Evolutionary conservation across 2,797 vertebrate species (phyloP).

Genomic region (Dicrostonyx torquatus): DNA sequence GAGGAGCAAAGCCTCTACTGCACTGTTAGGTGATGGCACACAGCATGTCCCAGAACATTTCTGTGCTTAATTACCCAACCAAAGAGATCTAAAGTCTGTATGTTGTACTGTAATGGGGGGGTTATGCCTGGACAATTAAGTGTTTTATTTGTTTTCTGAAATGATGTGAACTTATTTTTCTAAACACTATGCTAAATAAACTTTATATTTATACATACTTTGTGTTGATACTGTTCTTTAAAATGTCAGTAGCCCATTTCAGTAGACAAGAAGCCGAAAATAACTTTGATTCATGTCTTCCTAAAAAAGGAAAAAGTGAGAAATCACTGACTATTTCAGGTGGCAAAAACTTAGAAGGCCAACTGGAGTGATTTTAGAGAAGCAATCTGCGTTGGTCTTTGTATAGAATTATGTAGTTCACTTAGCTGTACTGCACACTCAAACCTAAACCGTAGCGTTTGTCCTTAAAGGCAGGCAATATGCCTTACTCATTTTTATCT

Average conservation of each 20-base stretch:
- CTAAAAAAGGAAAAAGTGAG: neutral
- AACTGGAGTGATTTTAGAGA: slow-evolving; percentile 3
- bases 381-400: slow-evolving; percentile 10
- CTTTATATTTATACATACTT: slow-evolving; percentile 98
- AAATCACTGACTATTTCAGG: slow-evolving; percentile 15
- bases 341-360: slow-evolving; percentile 12
- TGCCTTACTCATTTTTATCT: neutral
- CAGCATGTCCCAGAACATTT: slow-evolving; percentile 89
- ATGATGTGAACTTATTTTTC: slow-evolving; percentile 99
- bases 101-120: slow-evolving; percentile 91
- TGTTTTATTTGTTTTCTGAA: slow-evolving; percentile 98
- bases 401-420: slow-evolving; percentile 38
- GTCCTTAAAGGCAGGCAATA: slow-evolving; percentile 1
- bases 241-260: neutral
- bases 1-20: slow-evolving; percentile 85
- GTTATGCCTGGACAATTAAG: slow-evolving; percentile 95
- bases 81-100: slow-evolving; percentile 92
- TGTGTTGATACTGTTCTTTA: slow-evolving; percentile 37
- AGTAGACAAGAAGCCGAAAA: neutral
- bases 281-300: neutral
- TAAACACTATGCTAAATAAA: slow-evolving; percentile 99
- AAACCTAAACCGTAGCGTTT: neutral
- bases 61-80: slow-evolving; percentile 93
- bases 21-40: slow-evolving; percentile 87
- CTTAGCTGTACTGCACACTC: neutral